Evolutionary conservation across 2,888 invertebrate genomes (phyloP).

Genomic region (Melanophora roralis): DNA sequence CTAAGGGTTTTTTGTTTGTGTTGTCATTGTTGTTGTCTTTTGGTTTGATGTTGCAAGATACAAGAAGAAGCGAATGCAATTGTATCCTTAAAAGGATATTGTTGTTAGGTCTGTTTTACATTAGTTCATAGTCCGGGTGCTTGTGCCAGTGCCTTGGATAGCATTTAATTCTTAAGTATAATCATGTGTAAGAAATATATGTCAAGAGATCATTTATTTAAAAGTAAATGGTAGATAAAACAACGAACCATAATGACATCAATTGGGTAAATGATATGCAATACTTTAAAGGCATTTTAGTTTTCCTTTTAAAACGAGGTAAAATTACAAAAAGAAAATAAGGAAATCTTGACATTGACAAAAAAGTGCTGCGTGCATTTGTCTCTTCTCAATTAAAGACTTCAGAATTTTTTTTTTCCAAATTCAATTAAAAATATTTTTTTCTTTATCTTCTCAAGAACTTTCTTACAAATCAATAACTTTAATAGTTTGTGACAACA

Average conservation of each 20-base stretch:
- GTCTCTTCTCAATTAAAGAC: too few relatives aligned
- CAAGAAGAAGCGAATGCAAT: neutral
- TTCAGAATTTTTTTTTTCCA: neutral
- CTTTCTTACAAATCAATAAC: neutral
- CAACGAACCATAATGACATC: conserved; percentile 21
- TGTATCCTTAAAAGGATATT: conserved; percentile 54
- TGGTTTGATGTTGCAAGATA: neutral
- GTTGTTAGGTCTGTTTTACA: conserved; percentile 3
- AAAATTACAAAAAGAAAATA: neutral
- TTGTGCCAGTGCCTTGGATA: neutral
- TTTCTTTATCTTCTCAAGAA: neutral
- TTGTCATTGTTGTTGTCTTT: neutral
- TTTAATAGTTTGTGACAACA: neutral
- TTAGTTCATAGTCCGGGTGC: neutral
- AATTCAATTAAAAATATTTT: neutral
- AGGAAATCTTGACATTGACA: neutral
- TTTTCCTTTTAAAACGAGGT: neutral
- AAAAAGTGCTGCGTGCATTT: neutral
- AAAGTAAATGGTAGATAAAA: conserved; percentile 34
- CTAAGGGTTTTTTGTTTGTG: neutral
- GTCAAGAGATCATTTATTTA: conserved; percentile 57
- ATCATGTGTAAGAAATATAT: conserved; percentile 39
- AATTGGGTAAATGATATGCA: conserved; percentile 23
- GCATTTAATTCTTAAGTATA: conserved; percentile 16
- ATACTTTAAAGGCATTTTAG: neutral